Evolutionary conservation across 2,113 vertebrate genomes (phyloP).

Genomic region (Nyctereutes procyonoides): DNA sequence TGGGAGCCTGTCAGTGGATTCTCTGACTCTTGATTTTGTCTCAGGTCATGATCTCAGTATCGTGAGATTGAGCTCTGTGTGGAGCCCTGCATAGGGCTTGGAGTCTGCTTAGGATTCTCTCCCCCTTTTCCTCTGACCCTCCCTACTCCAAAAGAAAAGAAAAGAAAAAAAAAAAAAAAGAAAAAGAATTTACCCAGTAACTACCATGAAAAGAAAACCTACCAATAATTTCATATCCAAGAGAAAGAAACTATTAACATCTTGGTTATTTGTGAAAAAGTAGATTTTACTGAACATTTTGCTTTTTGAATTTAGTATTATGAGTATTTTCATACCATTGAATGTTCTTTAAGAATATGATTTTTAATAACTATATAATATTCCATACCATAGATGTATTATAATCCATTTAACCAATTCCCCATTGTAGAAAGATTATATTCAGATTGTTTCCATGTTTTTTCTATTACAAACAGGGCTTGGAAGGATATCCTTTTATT

Average conservation of each 20-base stretch:
- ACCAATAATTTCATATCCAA: not conserved
- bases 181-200: not conserved
- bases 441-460: not conserved
- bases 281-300: not conserved
- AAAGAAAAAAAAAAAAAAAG: too few relatives aligned
- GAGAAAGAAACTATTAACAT: not conserved
- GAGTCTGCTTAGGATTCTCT: not conserved
- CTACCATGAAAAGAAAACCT: not conserved
- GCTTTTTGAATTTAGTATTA: not conserved
- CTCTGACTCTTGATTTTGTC: not conserved
- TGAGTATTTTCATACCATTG: not conserved
- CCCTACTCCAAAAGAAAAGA: too few relatives aligned
- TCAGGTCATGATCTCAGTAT: not conserved
- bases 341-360: constrained; percentile 22
- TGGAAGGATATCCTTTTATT: not conserved
- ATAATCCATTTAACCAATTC: constrained; percentile 1
- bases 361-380: constrained; percentile 36
- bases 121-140: not conserved
- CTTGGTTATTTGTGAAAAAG: constrained; percentile 44
- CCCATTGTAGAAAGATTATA: not conserved
- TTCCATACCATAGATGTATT: not conserved
- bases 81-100: not conserved
- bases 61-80: not conserved
- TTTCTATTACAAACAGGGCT: not conserved
- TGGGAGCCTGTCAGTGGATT: not conserved